Base-by-base conservation (phyloP, 2,113 vertebrate genomes). In the Alethe castanea region DNA sequence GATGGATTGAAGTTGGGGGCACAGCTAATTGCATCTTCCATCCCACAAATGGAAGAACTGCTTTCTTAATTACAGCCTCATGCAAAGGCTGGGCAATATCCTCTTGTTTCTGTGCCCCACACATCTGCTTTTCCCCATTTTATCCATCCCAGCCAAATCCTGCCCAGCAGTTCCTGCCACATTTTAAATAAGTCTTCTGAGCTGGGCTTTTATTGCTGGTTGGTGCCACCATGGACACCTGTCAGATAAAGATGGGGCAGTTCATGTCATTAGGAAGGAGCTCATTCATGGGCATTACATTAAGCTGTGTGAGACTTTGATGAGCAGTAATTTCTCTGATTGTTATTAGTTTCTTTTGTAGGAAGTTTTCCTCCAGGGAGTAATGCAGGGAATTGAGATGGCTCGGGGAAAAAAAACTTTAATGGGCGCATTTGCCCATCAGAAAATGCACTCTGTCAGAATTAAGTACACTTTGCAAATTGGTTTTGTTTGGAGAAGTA, bases 301-400 rank as follows among this genome's bases (percentile, higher is more conserved):
- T 90, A 86, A 90, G 60, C 42, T 57, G 65, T 57, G 71, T 2
- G 8, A 42, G 59, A 62, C 69, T 81, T 78, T 79, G 93, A 38
- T 1, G 8, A 79, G 85, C 78, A 69, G 77, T 83, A 62, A 88
- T 92, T 94, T 83, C 88, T 95, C 57, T 91, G 81, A 82, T 83
- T 93, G 88, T 91, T 91, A 92, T 42, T 87, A 84, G 72, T 83
- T 94, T 78, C 64, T 89, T 91, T 83, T 65, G 60, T 84, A n/a
- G 72, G 44, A 86, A 88, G 71, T 91, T 84, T 86, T 92, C 52
- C 90, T 90, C 76, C 20, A 7, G 88, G 92, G 92, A 93, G 40
- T 90, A 73, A 88, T 88, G 36, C 15, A 36, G 71, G 50, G 60
- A 86, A 88, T 86, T 67, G 88, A 94, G 86, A 78, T 86, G 65